phyloP scores from a whole-genome alignment of 2,113 vertebrate genomes.

The Prolemur simus region DNA sequence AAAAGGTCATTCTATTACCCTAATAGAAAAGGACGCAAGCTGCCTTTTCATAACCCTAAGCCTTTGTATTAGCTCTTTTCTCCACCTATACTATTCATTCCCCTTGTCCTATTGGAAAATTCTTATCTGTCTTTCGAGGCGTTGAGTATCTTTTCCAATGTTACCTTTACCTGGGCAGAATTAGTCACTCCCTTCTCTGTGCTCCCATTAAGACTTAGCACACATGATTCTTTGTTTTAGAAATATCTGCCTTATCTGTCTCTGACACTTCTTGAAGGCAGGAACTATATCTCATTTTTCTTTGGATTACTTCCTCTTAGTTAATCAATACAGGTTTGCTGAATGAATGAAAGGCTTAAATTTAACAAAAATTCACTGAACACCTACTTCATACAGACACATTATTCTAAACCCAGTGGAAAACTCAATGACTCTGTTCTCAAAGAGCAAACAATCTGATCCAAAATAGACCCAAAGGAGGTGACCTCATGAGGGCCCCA shows the following conservation, averaged over 20 bases:
- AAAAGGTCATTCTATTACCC: not conserved
- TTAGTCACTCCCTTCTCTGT: not conserved
- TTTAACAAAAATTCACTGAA: slow-evolving; percentile 10
- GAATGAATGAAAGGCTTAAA: slow-evolving; percentile 8
- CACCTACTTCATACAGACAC: not conserved
- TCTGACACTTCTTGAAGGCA: slow-evolving; percentile 5
- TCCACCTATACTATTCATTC: not conserved
- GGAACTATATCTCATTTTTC: not conserved
- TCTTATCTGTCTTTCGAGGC: not conserved
- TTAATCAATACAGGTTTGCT: slow-evolving; percentile 16
- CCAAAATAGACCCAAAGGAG: not conserved
- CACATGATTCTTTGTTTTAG: not conserved
- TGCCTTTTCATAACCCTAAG: not conserved
- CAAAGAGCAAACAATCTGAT: slow-evolving; percentile 1
- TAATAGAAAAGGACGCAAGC: not conserved
- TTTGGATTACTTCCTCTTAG: not conserved
- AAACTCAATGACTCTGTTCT: not conserved
- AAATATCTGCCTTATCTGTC: not conserved
- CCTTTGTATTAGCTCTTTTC: not conserved
- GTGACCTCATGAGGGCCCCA: not conserved
- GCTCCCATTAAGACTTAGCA: not conserved
- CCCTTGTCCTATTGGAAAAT: not conserved
- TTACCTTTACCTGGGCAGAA: not conserved
- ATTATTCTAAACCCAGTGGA: slow-evolving; percentile 17
- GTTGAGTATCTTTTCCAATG: not conserved